These are phyloP conservation scores for Drosophila equinoxialis DNA, from an alignment of 1,140 invertebrate species.

Conservation along the genomic window DNA sequence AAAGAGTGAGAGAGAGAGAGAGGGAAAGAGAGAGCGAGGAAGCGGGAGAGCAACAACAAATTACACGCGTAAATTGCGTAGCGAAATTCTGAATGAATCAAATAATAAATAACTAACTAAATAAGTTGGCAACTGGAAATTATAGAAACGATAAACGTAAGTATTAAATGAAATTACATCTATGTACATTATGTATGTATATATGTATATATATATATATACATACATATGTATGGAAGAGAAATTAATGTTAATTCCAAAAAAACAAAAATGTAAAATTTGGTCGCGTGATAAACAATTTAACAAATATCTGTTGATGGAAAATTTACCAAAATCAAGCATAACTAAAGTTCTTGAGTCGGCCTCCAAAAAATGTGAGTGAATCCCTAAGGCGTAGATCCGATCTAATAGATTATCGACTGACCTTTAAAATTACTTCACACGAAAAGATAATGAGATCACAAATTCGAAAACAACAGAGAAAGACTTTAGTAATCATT, in stretches of 20 bases:
- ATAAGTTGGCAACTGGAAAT: conserved; percentile 34
- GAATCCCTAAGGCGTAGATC: too few species aligned
- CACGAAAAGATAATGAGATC: too few species aligned
- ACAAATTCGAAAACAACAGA: too few species aligned
- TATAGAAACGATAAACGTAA: conserved; percentile 62
- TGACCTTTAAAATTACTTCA: too few species aligned
- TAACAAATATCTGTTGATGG: conserved; percentile 1
- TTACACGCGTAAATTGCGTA: conserved; percentile 78
- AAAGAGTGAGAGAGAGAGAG: neutral
- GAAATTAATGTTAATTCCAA: conserved; percentile 2
- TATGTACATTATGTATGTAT: neutral
- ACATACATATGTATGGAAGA: neutral
- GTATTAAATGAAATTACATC: conserved; percentile 45
- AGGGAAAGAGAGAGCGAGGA: conserved; percentile 1
- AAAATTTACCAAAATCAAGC: neutral
- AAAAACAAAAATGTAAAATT: neutral
- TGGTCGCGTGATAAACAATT: conserved; percentile 4
- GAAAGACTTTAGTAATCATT: too few species aligned
- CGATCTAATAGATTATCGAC: too few species aligned
- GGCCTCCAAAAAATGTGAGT: too few species aligned
- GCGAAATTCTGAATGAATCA: conserved; percentile 69
- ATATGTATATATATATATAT: neutral
- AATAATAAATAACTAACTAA: conserved; percentile 39
- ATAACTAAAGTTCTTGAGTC: neutral
- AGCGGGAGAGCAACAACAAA: conserved; percentile 46